These are phyloP conservation scores for Drosophila meridionalis DNA, from an alignment of 2,888 invertebrate genomes.

Conservation along the genomic window DNA sequence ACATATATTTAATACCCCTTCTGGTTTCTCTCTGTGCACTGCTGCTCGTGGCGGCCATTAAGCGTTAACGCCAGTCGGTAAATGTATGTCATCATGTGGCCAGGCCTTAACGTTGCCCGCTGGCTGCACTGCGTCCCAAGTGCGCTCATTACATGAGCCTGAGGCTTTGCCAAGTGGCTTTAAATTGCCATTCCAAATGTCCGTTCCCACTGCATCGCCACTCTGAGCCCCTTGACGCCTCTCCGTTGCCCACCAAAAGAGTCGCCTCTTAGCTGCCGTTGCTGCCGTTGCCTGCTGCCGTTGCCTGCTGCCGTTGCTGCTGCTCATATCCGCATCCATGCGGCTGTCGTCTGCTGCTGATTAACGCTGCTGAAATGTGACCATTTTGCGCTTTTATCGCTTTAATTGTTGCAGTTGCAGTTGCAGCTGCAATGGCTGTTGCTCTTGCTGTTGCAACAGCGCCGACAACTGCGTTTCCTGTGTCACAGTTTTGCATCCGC, in stretches of 20 bases:
- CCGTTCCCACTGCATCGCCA: background rate
- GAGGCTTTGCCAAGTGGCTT: constrained; percentile 60
- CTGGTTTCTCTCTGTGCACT: constrained; percentile 1
- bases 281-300: constrained; percentile 4
- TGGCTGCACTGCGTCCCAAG: constrained; percentile 42
- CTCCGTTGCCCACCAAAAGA: background rate
- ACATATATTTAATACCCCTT: background rate
- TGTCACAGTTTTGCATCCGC: constrained; percentile 76
- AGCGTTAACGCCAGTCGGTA: constrained; percentile 27
- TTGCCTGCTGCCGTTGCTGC: constrained; percentile 9
- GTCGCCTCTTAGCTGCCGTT: background rate
- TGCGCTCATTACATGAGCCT: constrained; percentile 65
- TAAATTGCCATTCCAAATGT: constrained; percentile 43
- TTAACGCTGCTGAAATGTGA: constrained; percentile 70
- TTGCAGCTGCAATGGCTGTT: constrained; percentile 11
- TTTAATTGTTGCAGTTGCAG: constrained; percentile 70
- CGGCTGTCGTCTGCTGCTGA: constrained; percentile 60
- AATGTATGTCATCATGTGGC: constrained; percentile 68
- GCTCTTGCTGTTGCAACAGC: constrained; percentile 22
- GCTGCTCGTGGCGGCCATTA: constrained; percentile 33
- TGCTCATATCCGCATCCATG: constrained; percentile 42
- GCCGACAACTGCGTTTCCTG: constrained; percentile 57
- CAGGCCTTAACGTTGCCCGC: constrained; percentile 4
- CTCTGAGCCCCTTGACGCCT: background rate
- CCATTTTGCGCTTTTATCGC: constrained; percentile 73